Evolutionary conservation across 2,113 vertebrate species (phyloP), one percentile per base, ranked within the genome.

Genomic region (Sturnus vulgaris): DNA sequence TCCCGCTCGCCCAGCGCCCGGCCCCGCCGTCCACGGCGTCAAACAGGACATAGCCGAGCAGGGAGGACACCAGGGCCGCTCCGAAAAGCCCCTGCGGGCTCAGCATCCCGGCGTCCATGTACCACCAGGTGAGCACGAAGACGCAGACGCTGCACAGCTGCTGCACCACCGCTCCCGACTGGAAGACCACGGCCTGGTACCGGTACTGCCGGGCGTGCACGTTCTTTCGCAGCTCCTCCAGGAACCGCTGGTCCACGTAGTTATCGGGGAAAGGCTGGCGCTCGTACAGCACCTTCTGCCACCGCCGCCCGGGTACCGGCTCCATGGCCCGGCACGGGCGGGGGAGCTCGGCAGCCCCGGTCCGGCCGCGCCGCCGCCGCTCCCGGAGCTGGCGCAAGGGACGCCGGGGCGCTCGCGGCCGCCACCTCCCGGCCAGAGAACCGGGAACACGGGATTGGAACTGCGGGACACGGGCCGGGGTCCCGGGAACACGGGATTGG

Each of bases 261-360:
- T 99, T 99, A 86, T 99, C 99, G 11, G 99, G 99, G 80, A 98
- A 99, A 0, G 99, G 98, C 97, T 99, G 99, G 2, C 95, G 97
- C 95, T 99, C 98, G 91, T 99, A 99, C 59, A 99, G 96, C 49
- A 99, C 98, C 96, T 99, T 99, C 96, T 98, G 97, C 99, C 99
- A 99, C 46, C 95, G 98, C 78, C 78, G 91, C 47, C 56, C 52
- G 25, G 59, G 37, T 27, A 18, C 47, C 11, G 81, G 57, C 39
- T 30, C 94, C 76, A 85, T 94, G 13, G 19, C 55, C 39, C 77
- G 82, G 24, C 20, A 5, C 21, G 16, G 22, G 5, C 13, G 3
- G 39, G 12, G 18, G 7, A 1, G 9, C 4, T 12, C 42, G 5
- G 3, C 46, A 1, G 40, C 10, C 44, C 35, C 35, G 6, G 10